These are phyloP conservation scores for Holocentrus rufus DNA, from an alignment of 2,797 vertebrate species.

Conservation along the genomic window DNA sequence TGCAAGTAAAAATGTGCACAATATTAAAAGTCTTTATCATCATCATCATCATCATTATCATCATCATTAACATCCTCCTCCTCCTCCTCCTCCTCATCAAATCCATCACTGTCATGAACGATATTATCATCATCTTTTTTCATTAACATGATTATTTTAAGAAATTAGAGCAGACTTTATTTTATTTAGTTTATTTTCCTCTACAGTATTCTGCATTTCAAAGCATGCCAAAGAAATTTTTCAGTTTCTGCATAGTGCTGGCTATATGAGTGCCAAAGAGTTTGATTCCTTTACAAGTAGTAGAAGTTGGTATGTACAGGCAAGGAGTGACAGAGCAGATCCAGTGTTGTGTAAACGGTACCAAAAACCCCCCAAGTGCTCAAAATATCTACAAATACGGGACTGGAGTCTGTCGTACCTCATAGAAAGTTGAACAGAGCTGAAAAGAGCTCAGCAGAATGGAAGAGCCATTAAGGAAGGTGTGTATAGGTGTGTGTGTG, in stretches of 20 bases:
- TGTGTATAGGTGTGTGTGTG: not conserved
- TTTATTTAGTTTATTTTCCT: conserved; percentile 72
- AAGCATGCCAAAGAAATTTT: conserved; percentile 85
- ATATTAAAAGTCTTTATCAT: conserved; percentile 70
- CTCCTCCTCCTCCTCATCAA: conserved; percentile 55
- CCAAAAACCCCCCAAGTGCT: conserved; percentile 64
- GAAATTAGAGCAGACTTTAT: conserved; percentile 75
- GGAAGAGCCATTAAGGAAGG: conserved; percentile 62
- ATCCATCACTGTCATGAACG: conserved; percentile 52
- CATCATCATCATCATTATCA: conserved; percentile 51
- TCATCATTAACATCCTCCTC: no score
- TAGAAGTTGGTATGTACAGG: conserved; percentile 81
- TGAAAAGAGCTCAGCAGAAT: conserved; percentile 64
- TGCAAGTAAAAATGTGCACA: conserved; percentile 83
- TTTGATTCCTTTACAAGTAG: conserved; percentile 76
- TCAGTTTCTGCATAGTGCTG: conserved; percentile 86
- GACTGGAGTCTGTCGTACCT: conserved; percentile 52
- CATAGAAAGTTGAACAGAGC: conserved; percentile 67
- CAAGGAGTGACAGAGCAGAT: conserved; percentile 72
- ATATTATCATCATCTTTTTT: conserved; percentile 55
- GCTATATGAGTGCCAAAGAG: conserved; percentile 82
- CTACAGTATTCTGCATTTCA: conserved; percentile 86
- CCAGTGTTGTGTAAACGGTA: conserved; percentile 78
- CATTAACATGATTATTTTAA: conserved; percentile 68
- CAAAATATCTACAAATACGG: conserved; percentile 78